Base-by-base conservation (phyloP, 2,113 vertebrate species). In the Rhadina sibilatrix region DNA sequence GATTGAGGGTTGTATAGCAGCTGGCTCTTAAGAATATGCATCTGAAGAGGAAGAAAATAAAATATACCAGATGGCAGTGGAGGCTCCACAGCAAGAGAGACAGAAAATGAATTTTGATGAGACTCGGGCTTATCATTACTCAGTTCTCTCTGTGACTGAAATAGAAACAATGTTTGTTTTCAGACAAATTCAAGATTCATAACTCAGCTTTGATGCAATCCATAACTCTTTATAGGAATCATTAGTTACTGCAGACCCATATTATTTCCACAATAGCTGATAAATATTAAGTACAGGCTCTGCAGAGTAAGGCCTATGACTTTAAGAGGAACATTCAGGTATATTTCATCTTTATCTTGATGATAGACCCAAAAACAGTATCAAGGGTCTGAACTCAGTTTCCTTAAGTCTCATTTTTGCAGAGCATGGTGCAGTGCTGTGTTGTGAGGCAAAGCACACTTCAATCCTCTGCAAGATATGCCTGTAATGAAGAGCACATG, bases 41-140 rank as follows among this genome's bases (percentile, higher is more conserved):
- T 87, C 64, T 94, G 90, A 97, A 90, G 79, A 93, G 54, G 93
- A 85, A 96, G 79, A 95, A 96, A 96, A 95, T 95, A 95, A 96
- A 96, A 87, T 81, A 84, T 93, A 92, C 87, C 95, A 97, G 93
- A 96, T 96, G 96, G 95, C 64, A 92, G 60, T 81, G 68, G 37
- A 96, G 68, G 68, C 75, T 96, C 85, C 85, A 93, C 68, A 90
- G 82, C 78, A 87, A 95, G 63, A 83, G 40, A 95, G 82, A 88
- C 52, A 75, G 90, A 94, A 92, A 94, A 94, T 71, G 76, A 95
- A 96, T 96, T 95, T 93, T 95, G 71, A 95, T 94, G 79, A 93
- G 79, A 86, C 20, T 64, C 52, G 47, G 40, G 35, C 25, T 88
- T 77, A 63, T 87, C 68, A 72, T 60, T 92, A 66, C 79, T 96